Percentiles rank a stretch among this genome's conserved stretches.
These are phyloP conservation scores for Acestrorhynchus altus DNA, from an alignment of 2,797 vertebrate species.

Conservation along the genomic window DNA sequence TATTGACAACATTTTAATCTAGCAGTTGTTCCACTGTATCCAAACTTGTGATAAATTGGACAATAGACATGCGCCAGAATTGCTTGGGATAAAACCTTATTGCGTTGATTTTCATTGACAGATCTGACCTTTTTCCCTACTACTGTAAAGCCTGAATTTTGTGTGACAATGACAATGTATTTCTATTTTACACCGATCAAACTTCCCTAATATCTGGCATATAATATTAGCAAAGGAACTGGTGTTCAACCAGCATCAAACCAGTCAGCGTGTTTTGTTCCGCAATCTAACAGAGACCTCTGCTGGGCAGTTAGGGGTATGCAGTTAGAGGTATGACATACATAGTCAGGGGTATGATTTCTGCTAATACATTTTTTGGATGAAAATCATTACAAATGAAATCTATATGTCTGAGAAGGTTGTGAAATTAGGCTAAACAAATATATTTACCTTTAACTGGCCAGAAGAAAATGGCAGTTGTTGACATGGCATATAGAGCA, in stretches of 20 bases:
- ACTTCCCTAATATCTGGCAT: slow-evolving; percentile 44
- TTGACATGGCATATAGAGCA: too few species aligned
- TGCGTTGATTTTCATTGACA: too few species aligned
- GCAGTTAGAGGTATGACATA: neutral
- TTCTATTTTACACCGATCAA: neutral
- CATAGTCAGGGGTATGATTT: neutral
- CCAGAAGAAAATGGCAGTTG: too few species aligned
- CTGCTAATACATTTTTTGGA: too few species aligned
- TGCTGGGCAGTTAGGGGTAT: slow-evolving; percentile 50
- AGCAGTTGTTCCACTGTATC: too few species aligned
- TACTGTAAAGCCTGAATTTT: too few species aligned
- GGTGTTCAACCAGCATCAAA: neutral
- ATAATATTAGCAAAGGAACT: slow-evolving; percentile 52
- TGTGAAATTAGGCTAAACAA: neutral
- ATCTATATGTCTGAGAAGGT: neutral
- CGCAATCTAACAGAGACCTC: slow-evolving; percentile 49
- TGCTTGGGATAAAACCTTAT: too few species aligned
- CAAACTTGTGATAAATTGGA: too few species aligned
- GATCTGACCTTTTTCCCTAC: too few species aligned
- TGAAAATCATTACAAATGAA: neutral
- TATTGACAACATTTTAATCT: too few species aligned
- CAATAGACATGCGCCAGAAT: too few species aligned
- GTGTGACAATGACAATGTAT: neutral
- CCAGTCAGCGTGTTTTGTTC: neutral
- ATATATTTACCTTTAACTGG: too few species aligned